These are phyloP conservation scores for Drosophila picticornis DNA, from an alignment of 2,888 invertebrate species.

Conservation along the genomic window DNA sequence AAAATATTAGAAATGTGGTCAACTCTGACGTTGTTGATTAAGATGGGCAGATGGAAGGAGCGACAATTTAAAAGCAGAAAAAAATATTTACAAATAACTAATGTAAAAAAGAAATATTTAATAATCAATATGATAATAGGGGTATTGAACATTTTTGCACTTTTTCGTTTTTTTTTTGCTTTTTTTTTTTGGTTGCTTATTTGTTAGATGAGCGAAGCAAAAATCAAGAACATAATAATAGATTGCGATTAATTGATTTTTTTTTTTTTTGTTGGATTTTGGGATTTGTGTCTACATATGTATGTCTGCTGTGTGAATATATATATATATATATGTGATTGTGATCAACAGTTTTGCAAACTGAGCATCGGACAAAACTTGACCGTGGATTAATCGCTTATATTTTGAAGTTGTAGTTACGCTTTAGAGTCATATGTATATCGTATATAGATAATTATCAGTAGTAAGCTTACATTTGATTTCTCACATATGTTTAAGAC, in stretches of 20 bases:
- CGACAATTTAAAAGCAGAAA: constrained; percentile 73
- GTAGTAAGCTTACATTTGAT: constrained; percentile 77
- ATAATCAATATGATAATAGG: constrained; percentile 15
- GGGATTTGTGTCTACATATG: constrained; percentile 12
- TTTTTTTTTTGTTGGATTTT: constrained; percentile 14
- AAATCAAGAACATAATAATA: constrained; percentile 46
- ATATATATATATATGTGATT: constrained; percentile 6
- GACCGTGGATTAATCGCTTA: constrained; percentile 33
- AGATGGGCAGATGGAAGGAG: constrained; percentile 48
- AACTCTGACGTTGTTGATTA: constrained; percentile 10
- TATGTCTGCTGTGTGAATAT: constrained; percentile 4
- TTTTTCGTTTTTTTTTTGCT: constrained; percentile 39
- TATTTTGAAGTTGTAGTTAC: constrained; percentile 44
- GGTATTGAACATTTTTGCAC: constrained; percentile 60
- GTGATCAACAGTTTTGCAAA: constrained; percentile 59
- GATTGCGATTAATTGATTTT: constrained; percentile 34
- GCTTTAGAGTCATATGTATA: constrained; percentile 64
- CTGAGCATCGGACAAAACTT: constrained; percentile 52
- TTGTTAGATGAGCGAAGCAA: constrained; percentile 50
- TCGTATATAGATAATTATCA: constrained; percentile 74
- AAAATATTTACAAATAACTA: constrained; percentile 74
- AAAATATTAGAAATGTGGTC: constrained; percentile 28
- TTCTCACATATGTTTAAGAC: constrained; percentile 71
- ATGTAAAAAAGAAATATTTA: constrained; percentile 56
- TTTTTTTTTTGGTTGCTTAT: constrained; percentile 48